Evolutionary conservation across 2,797 vertebrate species (phyloP), one percentile per base, ranked within the genome.

Genomic region (Cyclopterus lumpus): DNA sequence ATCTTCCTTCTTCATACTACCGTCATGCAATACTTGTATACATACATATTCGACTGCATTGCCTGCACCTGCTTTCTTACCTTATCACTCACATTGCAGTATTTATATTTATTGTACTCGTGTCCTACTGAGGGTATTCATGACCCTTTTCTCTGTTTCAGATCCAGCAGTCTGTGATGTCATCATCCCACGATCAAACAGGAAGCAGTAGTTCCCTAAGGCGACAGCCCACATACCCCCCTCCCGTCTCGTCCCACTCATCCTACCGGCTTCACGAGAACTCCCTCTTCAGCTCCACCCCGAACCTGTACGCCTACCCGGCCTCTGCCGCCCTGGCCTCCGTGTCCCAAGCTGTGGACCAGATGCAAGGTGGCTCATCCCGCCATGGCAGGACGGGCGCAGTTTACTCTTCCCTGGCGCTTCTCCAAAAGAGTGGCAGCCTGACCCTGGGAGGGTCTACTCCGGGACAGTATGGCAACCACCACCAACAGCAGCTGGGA

Each of bases 261-360:
- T 95, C 96, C 67, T 98, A 96, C 91, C 93, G 96, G 30, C 97
- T 98, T 71, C 97, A 98, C 61, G 97, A 98, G 59, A 93, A 95
- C 69, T 92, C 97, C 5, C 95, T 98, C 65, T 96, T 99, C 91
- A 92, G 95, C 85, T 93, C 97, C 0, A 92, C 97, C 30, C 95
- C 98, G 0, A 97, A 96, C 81, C 94, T 99, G 90, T 99, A 98
- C 77, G 96, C 97, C 36, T 99, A 98, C 0, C 96, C 98, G 0
- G 97, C 98, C 0, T 98, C 94, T 0, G 96, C 97, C 0, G 96
- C 97, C 0, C 83, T 99, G 94, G 97, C 97, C 80, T 97, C 97
- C 6, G 97, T 96, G 87, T 97, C 97, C 44, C 98, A 95, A 46
- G 94, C 98, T 10, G 96, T 99, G 66, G 97, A 98, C 82, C 97